These are phyloP conservation scores for Podocnemis expansa DNA, from an alignment of 2,113 vertebrate species.

Conservation along the genomic window DNA sequence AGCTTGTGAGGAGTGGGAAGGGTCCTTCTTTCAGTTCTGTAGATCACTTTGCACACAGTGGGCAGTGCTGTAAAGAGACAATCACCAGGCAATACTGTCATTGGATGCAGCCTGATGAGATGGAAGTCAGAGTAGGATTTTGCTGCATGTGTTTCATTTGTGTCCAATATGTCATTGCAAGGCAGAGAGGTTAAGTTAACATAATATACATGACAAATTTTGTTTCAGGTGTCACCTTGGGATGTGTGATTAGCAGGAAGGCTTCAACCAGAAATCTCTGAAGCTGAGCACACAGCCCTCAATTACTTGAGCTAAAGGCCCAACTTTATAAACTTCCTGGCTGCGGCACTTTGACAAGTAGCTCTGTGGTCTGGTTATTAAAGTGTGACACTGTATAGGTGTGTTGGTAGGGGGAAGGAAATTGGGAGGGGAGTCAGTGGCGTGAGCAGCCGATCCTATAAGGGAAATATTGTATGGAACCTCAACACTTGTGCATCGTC, in stretches of 20 bases:
- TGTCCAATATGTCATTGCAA: background rate
- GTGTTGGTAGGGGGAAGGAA: no score
- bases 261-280: background rate
- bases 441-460: background rate
- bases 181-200: no score
- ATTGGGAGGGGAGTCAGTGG: background rate
- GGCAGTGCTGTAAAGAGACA: background rate
- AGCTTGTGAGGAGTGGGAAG: background rate
- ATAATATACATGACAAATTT: no score
- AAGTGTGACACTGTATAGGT: no score
- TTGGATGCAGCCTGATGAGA: background rate
- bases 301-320: background rate
- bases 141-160: background rate
- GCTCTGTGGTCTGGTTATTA: no score
- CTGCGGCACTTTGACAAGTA: no score
- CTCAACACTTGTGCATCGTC: accelerated
- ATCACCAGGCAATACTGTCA: background rate
- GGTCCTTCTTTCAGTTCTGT: background rate
- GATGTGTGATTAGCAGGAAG: background rate
- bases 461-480: background rate
- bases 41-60: background rate
- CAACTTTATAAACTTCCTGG: no score
- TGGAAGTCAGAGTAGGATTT: background rate
- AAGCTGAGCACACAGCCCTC: background rate
- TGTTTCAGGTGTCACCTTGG: no score